Evolutionary conservation across 2,797 vertebrate genomes (phyloP).

Genomic region (Pseudochirops cupreus): DNA sequence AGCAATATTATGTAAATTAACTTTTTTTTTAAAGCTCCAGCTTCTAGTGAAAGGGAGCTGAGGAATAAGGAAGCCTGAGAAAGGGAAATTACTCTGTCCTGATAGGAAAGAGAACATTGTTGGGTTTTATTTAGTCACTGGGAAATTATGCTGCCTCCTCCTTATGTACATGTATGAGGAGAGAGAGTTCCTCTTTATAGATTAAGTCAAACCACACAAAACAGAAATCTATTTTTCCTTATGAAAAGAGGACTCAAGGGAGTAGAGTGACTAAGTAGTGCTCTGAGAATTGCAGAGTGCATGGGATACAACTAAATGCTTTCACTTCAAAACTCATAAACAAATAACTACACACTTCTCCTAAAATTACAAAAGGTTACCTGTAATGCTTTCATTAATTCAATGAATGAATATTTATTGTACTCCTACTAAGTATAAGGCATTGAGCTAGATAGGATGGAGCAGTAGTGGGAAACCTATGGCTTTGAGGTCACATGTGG

Average conservation of each 20-base stretch:
- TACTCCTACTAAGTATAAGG: neutral
- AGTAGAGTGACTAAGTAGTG: neutral
- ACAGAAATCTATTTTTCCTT: neutral
- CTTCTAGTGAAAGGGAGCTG: conserved; percentile 34
- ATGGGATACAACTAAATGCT: neutral
- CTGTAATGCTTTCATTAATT: neutral
- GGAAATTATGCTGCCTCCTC: neutral
- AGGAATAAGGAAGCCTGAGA: neutral
- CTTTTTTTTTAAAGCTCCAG: conserved; percentile 38
- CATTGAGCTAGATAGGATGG: neutral
- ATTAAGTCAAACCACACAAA: neutral
- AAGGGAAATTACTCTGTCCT: conserved; percentile 41
- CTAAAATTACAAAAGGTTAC: neutral
- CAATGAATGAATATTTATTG: neutral
- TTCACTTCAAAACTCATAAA: conserved; percentile 6
- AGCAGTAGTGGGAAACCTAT: too few relatives aligned
- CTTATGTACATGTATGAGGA: neutral
- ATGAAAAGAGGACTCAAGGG: neutral
- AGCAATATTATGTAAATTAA: conserved; percentile 42
- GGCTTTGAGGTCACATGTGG: too few relatives aligned
- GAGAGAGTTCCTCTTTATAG: neutral
- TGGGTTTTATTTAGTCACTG: conserved; percentile 29
- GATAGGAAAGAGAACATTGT: conserved; percentile 10
- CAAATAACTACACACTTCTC: neutral
- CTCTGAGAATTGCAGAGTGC: neutral